Evolutionary conservation across 1,140 invertebrate species (phyloP).

Genomic region (Pseudobourletiella spinata): DNA sequence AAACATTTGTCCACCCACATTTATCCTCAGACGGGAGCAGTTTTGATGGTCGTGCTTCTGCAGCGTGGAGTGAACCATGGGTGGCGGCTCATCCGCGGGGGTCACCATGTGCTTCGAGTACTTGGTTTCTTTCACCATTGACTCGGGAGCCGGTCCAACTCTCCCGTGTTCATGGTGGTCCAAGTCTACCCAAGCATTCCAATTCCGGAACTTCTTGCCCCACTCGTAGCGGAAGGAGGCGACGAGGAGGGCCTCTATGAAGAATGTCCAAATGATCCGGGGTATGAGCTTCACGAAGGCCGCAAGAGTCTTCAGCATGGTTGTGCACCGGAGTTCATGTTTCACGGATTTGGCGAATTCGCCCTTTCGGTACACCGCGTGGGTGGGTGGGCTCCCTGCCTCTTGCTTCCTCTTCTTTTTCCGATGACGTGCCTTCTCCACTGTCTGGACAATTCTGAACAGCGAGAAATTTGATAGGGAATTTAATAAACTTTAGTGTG

Average conservation of each 20-base stretch:
- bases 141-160: neutral
- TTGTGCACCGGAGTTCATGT: neutral
- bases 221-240: conserved; percentile 13
- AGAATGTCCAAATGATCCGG: conserved; percentile 9
- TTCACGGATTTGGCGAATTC: neutral
- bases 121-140: neutral
- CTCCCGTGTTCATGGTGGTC: neutral
- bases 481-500: too few species aligned
- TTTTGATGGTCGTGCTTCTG: conserved; percentile 13
- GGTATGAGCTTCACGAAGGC: neutral
- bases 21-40: conserved; percentile 16
- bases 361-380: neutral
- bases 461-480: too few species aligned
- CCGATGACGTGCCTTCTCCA: neutral
- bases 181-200: neutral
- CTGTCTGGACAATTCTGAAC: neutral
- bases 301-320: neutral
- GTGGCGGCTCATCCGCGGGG: too few species aligned
- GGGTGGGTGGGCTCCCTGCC: neutral
- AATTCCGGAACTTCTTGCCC: neutral
- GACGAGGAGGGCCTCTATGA: conserved; percentile 13
- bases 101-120: neutral
- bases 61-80: too few species aligned
- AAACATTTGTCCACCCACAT: conserved; percentile 44
- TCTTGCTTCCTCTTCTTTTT: neutral